A percentile compares a stretch with the other conserved stretches of the same genome.
phyloP scores from a whole-genome alignment of 2,888 invertebrate genomes.

The Polia nebulosa region DNA sequence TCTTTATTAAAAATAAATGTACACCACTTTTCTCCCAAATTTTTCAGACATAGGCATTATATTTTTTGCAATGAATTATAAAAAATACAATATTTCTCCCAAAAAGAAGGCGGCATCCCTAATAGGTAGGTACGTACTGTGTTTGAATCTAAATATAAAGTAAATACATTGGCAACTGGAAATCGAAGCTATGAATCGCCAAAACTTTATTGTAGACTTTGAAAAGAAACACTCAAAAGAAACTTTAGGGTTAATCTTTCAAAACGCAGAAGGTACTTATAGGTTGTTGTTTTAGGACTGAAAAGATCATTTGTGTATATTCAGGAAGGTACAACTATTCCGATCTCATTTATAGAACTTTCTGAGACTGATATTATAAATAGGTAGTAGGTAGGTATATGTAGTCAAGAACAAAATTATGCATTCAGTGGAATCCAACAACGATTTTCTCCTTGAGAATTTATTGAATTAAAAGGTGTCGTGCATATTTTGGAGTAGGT shows the following conservation, averaged over 20 bases:
- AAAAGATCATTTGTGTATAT: slow-evolving; percentile 23
- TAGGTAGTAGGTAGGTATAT: neutral
- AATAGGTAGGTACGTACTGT: too few relatives aligned
- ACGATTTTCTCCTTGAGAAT: neutral
- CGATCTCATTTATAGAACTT: slow-evolving; percentile 7
- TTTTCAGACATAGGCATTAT: too few relatives aligned
- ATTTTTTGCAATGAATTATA: too few relatives aligned
- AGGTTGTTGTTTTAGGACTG: slow-evolving; percentile 23
- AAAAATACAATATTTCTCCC: too few relatives aligned
- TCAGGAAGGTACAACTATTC: neutral
- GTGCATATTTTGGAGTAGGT: too few relatives aligned
- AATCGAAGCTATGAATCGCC: slow-evolving; percentile 3
- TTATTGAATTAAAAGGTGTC: neutral
- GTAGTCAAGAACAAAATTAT: neutral
- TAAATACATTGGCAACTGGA: neutral
- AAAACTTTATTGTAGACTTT: slow-evolving; percentile 15
- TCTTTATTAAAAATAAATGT: too few relatives aligned
- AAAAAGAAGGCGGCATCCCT: too few relatives aligned
- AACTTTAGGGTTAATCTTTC: slow-evolving; percentile 25
- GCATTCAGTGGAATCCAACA: too few relatives aligned
- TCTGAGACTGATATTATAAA: neutral
- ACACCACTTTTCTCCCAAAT: too few relatives aligned
- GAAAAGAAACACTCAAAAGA: slow-evolving; percentile 16
- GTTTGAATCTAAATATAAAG: neutral
- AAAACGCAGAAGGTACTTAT: slow-evolving; percentile 10